A percentile compares a stretch with the other conserved stretches of the same genome.
Evolutionary conservation across 2,113 vertebrate genomes (phyloP).

Genomic region (Hippopotamus amphibius): DNA sequence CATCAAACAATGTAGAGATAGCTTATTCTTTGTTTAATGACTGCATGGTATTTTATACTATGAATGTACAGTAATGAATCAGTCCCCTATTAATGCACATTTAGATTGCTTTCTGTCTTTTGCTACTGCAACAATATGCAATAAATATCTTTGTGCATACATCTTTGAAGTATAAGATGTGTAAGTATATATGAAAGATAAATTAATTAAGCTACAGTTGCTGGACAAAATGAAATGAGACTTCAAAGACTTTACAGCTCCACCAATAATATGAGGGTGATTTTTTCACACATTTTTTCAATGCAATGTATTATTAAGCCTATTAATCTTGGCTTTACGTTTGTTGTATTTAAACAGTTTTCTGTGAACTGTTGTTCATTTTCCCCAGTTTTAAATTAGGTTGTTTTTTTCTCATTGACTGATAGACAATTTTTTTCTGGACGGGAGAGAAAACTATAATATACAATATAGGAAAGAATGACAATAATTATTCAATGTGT

Average conservation of each 20-base stretch:
- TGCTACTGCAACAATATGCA: neutral
- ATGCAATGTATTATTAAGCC: neutral
- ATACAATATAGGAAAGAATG: neutral
- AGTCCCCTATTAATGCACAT: neutral
- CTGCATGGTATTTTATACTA: neutral
- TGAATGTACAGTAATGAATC: neutral
- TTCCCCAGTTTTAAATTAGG: neutral
- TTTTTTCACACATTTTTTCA: neutral
- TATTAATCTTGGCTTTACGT: neutral
- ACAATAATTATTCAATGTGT: neutral
- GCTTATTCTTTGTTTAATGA: slow-evolving; percentile 10
- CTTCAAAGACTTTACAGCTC: neutral
- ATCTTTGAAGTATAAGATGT: neutral
- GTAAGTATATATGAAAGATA: neutral
- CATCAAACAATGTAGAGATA: neutral
- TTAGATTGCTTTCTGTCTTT: neutral
- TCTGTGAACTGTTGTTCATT: neutral
- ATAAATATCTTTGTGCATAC: neutral
- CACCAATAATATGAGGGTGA: neutral
- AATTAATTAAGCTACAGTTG: slow-evolving; percentile 5
- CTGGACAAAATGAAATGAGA: neutral
- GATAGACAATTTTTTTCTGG: neutral
- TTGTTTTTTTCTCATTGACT: neutral
- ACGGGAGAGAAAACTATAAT: neutral
- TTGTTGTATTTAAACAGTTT: neutral